A percentile compares a stretch with the other conserved stretches of the same genome.
These are phyloP conservation scores for Acanthurus tractus DNA, from an alignment of 2,797 vertebrate species.

Conservation along the genomic window DNA sequence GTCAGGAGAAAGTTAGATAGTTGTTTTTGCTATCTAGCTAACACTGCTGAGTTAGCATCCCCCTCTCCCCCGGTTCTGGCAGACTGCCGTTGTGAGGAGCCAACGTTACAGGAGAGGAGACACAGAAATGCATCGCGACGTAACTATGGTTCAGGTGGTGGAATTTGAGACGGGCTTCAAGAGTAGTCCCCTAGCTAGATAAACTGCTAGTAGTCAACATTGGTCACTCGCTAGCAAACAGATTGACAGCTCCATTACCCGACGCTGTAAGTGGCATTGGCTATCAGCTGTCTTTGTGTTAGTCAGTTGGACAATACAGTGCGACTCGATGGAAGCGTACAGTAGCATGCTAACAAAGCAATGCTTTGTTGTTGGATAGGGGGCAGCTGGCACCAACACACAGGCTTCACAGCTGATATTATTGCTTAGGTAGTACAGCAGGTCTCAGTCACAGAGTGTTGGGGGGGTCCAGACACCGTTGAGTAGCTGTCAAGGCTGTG, in stretches of 20 bases:
- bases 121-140: conserved; percentile 66
- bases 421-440: conserved; percentile 69
- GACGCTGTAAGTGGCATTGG: conserved; percentile 14
- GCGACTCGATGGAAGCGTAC: conserved; percentile 77
- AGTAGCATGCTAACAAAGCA: conserved; percentile 84
- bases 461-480: conserved; percentile 48
- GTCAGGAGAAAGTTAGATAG: conserved; percentile 50
- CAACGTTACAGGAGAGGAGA: conserved; percentile 36
- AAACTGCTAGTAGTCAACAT: conserved; percentile 38
- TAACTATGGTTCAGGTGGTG: conserved; percentile 66
- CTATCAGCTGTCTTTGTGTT: conserved; percentile 73
- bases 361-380: conserved; percentile 84
- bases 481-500: conserved; percentile 60
- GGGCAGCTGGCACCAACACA: conserved; percentile 73
- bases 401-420: conserved; percentile 77
- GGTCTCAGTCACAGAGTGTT: conserved; percentile 52
- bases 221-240: conserved; percentile 47
- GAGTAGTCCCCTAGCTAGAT: conserved; percentile 56
- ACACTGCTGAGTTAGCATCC: conserved; percentile 61
- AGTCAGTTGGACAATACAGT: conserved; percentile 65
- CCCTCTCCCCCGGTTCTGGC: background rate
- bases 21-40: conserved; percentile 55
- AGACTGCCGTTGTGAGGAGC: conserved; percentile 10
- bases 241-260: conserved; percentile 44
- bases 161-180: conserved; percentile 62